These are phyloP conservation scores for Microctenopoma stevenorrisi DNA, from an alignment of 2,797 vertebrate genomes.

Conservation along the genomic window DNA sequence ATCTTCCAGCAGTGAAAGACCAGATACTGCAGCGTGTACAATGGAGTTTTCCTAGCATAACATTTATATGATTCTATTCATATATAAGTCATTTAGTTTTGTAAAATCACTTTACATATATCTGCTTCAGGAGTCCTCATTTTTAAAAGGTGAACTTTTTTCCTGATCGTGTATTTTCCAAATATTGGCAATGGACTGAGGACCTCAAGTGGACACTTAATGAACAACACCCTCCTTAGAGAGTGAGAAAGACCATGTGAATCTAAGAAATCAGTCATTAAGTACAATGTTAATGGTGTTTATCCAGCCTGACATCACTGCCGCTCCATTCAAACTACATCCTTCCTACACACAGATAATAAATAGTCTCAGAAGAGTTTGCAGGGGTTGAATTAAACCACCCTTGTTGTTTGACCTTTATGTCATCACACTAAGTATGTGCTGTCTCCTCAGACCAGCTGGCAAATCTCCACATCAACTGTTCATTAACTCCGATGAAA, in stretches of 20 bases:
- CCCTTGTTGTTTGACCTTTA: constrained; percentile 48
- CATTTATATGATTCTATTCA: neutral
- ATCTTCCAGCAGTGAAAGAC: neutral
- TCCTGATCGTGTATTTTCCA: neutral
- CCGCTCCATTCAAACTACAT: constrained; percentile 2
- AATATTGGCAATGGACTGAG: constrained; percentile 43
- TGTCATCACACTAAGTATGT: neutral
- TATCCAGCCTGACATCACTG: neutral
- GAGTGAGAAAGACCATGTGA: neutral
- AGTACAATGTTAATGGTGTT: constrained; percentile 7
- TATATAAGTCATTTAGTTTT: neutral
- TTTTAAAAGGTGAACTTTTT: neutral
- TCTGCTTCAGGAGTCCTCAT: neutral
- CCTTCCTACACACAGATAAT: constrained; percentile 4
- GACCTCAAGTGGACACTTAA: constrained; percentile 65
- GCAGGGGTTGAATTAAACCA: constrained; percentile 15
- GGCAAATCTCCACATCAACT: constrained; percentile 23
- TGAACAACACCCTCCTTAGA: constrained; percentile 34
- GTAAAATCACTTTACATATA: neutral
- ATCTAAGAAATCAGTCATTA: constrained; percentile 3
- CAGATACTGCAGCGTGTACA: neutral
- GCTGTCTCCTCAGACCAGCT: constrained; percentile 15
- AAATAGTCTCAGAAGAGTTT: constrained; percentile 5
- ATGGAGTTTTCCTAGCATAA: neutral
- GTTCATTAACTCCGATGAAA: constrained; percentile 9